Evolutionary conservation across 2,797 vertebrate genomes (phyloP).

Genomic region (Capromys pilorides): DNA sequence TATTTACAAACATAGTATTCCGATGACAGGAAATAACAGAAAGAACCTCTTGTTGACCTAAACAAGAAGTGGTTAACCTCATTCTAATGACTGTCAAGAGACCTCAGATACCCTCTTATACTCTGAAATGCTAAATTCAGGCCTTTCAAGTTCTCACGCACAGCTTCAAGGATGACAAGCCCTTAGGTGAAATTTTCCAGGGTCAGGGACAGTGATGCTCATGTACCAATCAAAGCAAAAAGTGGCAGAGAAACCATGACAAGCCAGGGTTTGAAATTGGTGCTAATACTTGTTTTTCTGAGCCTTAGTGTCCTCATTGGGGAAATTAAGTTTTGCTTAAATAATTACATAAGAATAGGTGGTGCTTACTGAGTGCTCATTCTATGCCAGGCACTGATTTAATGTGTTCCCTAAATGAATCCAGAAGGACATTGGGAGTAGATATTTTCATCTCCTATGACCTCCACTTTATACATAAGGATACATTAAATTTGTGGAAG

Average conservation of each 20-base stretch:
- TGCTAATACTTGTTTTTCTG: constrained; percentile 35
- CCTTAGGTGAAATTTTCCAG: neutral
- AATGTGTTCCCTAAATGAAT: constrained; percentile 24
- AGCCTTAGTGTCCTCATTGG: neutral
- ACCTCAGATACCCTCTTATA: constrained; percentile 10
- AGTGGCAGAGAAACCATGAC: neutral
- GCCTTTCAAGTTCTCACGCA: neutral
- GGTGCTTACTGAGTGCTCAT: neutral
- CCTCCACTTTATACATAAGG: neutral
- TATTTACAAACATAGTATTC: constrained; percentile 57
- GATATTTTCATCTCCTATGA: neutral
- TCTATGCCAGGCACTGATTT: neutral
- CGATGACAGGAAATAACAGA: constrained; percentile 58
- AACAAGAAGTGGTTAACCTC: constrained; percentile 36
- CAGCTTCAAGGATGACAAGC: neutral
- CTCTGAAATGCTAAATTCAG: neutral
- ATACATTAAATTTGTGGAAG: neutral
- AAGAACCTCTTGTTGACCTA: constrained; percentile 43
- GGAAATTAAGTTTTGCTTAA: constrained; percentile 12
- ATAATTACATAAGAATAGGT: neutral
- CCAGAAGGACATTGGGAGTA: neutral
- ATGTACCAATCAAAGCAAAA: neutral
- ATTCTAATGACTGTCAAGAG: neutral
- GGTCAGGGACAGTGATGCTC: neutral
- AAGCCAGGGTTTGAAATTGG: neutral